These are phyloP conservation scores for Chamaea fasciata DNA, from an alignment of 2,113 vertebrate species.

Conservation along the genomic window DNA sequence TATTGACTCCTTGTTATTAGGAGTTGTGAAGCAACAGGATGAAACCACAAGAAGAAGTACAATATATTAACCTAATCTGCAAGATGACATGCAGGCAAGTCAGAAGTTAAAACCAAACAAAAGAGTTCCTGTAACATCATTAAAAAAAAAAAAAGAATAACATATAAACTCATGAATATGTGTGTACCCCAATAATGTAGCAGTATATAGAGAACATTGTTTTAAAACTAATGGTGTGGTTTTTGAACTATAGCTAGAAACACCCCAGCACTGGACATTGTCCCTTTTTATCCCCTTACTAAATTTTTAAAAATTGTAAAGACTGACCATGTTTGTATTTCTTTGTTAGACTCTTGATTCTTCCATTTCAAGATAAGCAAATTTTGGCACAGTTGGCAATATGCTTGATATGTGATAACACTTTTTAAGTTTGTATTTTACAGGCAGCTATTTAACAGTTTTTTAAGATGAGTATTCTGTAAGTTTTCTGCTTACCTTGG, in stretches of 20 bases:
- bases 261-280: background rate
- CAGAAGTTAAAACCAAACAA: background rate
- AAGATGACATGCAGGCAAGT: background rate
- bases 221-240: background rate
- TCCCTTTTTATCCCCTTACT: background rate
- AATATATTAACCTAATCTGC: background rate
- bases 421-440: background rate
- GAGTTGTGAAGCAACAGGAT: background rate
- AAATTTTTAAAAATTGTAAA: background rate
- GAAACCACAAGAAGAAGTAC: background rate
- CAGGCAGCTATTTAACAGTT: background rate
- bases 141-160: no score
- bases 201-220: background rate
- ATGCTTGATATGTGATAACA: background rate
- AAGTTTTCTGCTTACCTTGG: background rate
- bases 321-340: accelerated
- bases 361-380: background rate
- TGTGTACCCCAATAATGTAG: background rate
- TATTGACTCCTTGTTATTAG: background rate
- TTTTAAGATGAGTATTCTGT: background rate
- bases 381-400: background rate
- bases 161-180: background rate
- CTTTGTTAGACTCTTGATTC: background rate
- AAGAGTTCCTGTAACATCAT: background rate
- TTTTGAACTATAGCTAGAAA: background rate